A percentile compares a stretch with the other conserved stretches of the same genome.
phyloP scores from a whole-genome alignment of 2,113 vertebrate genomes.

The Caracal caracal region DNA sequence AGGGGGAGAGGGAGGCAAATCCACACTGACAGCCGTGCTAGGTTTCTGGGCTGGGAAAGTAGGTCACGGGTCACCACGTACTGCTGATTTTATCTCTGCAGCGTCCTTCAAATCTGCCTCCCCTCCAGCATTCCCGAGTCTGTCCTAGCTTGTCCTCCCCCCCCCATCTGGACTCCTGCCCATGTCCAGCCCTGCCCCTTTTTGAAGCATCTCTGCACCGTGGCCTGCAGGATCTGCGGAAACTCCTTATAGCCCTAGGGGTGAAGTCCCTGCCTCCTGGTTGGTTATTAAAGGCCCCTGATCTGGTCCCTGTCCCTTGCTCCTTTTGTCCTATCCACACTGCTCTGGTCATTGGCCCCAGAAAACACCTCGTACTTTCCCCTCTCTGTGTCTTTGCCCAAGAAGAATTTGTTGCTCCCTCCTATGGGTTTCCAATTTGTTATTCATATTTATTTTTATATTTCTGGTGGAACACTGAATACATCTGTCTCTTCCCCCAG shows the following conservation, averaged over 20 bases:
- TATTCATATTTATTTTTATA: not conserved
- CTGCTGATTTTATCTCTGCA: not conserved
- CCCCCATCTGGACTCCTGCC: not conserved
- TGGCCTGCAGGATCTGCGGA: not conserved
- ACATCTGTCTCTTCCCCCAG: not conserved
- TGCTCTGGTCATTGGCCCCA: not conserved
- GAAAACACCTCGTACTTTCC: not conserved
- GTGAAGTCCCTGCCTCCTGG: not conserved
- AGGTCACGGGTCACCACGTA: not conserved
- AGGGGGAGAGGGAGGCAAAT: not conserved
- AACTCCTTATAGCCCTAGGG: not conserved
- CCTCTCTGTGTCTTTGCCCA: not conserved
- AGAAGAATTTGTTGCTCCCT: not conserved
- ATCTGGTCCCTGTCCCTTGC: not conserved
- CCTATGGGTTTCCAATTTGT: not conserved
- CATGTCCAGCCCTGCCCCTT: not conserved
- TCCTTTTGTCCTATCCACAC: not conserved
- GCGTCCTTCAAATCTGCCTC: not conserved
- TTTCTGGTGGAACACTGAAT: not conserved
- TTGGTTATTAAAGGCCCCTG: not conserved
- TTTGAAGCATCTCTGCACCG: not conserved
- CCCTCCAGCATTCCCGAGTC: not conserved
- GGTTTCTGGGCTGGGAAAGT: not conserved
- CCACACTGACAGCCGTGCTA: not conserved
- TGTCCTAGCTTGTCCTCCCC: not conserved